phyloP scores from a whole-genome alignment of 2,888 invertebrate genomes.

The Hypomecis atomaria region DNA sequence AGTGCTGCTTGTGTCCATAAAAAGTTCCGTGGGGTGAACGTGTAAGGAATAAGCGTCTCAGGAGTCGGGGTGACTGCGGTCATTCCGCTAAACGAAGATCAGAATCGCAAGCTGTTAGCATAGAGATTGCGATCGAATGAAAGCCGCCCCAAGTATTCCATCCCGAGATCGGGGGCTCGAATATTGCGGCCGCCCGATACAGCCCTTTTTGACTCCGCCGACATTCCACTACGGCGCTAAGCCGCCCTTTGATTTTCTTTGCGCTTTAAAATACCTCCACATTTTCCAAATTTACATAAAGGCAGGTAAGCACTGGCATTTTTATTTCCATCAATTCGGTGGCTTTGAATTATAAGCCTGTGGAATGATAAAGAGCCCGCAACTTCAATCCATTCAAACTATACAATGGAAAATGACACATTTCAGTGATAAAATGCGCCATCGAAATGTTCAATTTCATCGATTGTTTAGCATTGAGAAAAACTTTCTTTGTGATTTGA shows the following conservation, averaged over 20 bases:
- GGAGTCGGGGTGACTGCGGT: conserved; percentile 81
- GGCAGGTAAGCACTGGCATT: conserved; percentile 39
- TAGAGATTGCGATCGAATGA: conserved; percentile 84
- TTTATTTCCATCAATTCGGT: conserved; percentile 49
- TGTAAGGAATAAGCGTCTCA: conserved; percentile 82
- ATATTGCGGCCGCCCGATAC: conserved; percentile 79
- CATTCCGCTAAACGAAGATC: conserved; percentile 85
- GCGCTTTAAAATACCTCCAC: conserved; percentile 63
- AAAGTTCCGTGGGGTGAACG: conserved; percentile 80
- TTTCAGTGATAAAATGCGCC: conserved; percentile 64
- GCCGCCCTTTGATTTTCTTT: conserved; percentile 74
- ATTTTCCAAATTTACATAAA: conserved; percentile 58
- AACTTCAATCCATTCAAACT: conserved; percentile 54
- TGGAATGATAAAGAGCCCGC: conserved; percentile 49
- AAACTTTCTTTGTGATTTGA: conserved; percentile 81
- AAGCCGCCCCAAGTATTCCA: conserved; percentile 80
- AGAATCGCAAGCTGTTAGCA: conserved; percentile 85
- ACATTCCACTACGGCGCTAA: conserved; percentile 70
- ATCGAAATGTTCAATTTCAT: conserved; percentile 65
- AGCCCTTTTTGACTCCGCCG: conserved; percentile 74
- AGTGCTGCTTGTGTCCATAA: conserved; percentile 75
- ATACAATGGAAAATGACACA: conserved; percentile 61
- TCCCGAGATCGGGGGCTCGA: conserved; percentile 77
- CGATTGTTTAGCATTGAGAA: conserved; percentile 75
- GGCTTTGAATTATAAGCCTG: conserved; percentile 51